Conservation (phyloP, 2,797 vertebrate genomes). For the Notoglanidium macrostoma region DNA sequence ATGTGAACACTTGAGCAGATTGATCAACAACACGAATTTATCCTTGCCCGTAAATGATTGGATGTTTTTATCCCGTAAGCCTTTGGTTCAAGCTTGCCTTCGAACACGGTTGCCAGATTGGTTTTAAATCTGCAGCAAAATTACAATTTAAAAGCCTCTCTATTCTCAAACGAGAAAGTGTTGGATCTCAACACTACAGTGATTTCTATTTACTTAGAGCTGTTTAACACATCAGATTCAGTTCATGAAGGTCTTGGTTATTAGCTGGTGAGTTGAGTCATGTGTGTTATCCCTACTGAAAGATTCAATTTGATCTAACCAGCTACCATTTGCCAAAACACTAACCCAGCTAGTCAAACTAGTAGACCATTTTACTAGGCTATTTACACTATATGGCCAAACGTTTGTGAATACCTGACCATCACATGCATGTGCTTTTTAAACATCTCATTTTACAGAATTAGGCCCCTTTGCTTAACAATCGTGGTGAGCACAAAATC, state of each 20-base stretch:
- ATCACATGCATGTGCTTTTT: not conserved
- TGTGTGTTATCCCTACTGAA: not conserved
- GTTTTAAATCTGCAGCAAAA: not conserved
- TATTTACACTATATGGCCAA: not conserved
- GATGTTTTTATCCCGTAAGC: constrained; percentile 20
- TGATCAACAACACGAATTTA: constrained; percentile 8
- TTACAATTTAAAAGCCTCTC: not conserved
- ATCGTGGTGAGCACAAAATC: not conserved
- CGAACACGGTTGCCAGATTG: constrained; percentile 6
- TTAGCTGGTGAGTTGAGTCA: not conserved
- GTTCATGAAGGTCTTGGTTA: not conserved
- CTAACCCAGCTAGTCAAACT: too few relatives aligned
- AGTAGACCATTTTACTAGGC: not conserved
- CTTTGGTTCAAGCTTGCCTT: not conserved
- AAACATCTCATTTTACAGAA: not conserved
- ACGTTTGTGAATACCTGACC: not conserved
- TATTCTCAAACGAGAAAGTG: not conserved
- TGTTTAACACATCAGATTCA: not conserved
- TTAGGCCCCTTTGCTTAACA: too few relatives aligned
- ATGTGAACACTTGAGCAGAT: constrained; percentile 16
- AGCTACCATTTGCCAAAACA: not conserved
- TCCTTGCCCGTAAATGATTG: constrained; percentile 32
- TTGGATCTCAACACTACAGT: not conserved
- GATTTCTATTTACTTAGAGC: not conserved
- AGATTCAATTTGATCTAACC: not conserved